Conservation (phyloP, 1,140 invertebrate species). For the Penaeus indicus region DNA sequence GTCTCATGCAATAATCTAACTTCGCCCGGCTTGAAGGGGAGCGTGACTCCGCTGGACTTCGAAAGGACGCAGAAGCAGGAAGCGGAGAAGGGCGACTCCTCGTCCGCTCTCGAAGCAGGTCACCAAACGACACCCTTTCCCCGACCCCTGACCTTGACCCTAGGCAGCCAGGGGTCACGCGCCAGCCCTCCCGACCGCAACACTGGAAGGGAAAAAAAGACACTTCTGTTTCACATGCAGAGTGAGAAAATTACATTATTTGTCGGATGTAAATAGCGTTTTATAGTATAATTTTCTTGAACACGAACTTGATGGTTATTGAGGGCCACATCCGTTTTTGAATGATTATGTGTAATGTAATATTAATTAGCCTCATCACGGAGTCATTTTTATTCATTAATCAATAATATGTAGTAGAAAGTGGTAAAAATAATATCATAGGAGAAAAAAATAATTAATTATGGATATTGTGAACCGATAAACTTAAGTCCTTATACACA, state of each 20-base stretch:
- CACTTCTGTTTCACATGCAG: conserved; percentile 33
- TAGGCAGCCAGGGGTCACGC: conserved; percentile 13
- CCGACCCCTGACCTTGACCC: too few species aligned
- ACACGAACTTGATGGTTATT: conserved; percentile 37
- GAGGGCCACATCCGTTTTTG: conserved; percentile 7
- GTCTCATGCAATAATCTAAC: conserved; percentile 52
- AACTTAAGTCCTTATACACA: too few species aligned
- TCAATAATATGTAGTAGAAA: neutral
- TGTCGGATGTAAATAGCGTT: conserved; percentile 52
- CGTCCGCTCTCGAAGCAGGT: neutral
- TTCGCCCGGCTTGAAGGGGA: conserved; percentile 13
- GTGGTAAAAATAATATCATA: neutral
- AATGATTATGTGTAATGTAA: neutral
- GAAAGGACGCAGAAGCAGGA: neutral
- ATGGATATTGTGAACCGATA: neutral
- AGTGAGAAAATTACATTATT: conserved; percentile 33
- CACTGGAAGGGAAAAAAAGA: neutral
- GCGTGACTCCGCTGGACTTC: conserved; percentile 2
- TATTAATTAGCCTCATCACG: neutral
- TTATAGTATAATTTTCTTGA: conserved; percentile 42
- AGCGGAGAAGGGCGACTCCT: neutral
- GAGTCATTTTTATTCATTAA: conserved; percentile 21
- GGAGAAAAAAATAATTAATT: neutral
- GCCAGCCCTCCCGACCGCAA: conserved; percentile 1
- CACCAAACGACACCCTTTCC: neutral